Base-by-base conservation (phyloP, 2,888 invertebrate genomes). In the Mythimna vitellina region DNA sequence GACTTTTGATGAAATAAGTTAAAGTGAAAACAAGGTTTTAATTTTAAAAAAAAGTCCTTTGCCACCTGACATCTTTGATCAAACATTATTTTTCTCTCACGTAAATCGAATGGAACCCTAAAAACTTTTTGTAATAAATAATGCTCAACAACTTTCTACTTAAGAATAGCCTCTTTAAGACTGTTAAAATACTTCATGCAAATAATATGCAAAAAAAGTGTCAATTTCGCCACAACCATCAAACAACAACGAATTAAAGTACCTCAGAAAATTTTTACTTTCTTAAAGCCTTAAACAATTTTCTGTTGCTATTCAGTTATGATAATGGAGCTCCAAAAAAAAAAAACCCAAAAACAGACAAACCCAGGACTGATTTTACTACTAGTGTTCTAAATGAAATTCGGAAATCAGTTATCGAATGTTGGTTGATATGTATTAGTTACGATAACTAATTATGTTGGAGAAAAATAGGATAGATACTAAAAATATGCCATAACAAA, bases 131-230 rank as follows among this genome's bases (percentile, higher is more conserved):
- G 58, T 35, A 14, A 22, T 54, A 9, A 38, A 17, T 86, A 81
- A 78, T 56, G 76, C 75, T 81, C 57, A 68, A 85, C 82, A 85
- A 89, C 90, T 92, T 90, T 86, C 83, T 83, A 89, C 88, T 91
- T 88, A 77, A 66, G 64, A 66, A 53, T 58, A 76, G 56, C 57
- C 49, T 63, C 63, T 68, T 60, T 51, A 12, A 32, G 49, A 46
- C 49, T 35, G 35, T 53, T 12, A 20, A 62, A 73, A 60, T 65
- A 57, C 56, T 73, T 56, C 12, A 73, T 58, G 46, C 35, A 65
- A 73, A 77, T 80, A 51, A 58, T 7, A 80, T 66, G 38, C 51
- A 73, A 72, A 58, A 63, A 57, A 29, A n/a, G 51, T 62, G 53
- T 58, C 51, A 81, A 73, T 78, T 78, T 74, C 58, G 51, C 67